These are phyloP conservation scores for Scaptomyza parva DNA, from an alignment of 2,888 invertebrate genomes.

Conservation along the genomic window DNA sequence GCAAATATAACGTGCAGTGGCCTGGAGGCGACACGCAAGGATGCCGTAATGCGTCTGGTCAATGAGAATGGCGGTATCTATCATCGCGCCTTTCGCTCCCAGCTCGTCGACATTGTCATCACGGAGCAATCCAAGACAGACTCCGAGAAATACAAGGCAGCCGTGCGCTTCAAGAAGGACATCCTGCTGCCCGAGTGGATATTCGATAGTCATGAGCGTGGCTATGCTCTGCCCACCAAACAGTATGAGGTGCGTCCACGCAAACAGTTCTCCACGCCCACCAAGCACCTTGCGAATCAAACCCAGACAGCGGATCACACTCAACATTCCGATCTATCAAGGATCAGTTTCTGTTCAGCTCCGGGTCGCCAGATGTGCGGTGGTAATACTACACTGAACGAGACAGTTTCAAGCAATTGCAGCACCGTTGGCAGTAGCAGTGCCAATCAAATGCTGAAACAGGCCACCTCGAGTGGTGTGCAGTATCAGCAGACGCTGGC, in stretches of 20 bases:
- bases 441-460: constrained; percentile 59
- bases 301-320: constrained; percentile 64
- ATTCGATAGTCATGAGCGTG: constrained; percentile 89
- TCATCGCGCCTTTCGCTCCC: constrained; percentile 85
- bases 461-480: constrained; percentile 41
- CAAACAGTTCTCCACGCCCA: constrained; percentile 90
- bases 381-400: constrained; percentile 69
- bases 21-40: constrained; percentile 77
- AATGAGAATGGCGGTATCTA: constrained; percentile 90
- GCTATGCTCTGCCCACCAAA: constrained; percentile 88
- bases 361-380: constrained; percentile 62
- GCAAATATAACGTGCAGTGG: constrained; percentile 92
- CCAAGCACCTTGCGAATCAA: constrained; percentile 85
- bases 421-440: constrained; percentile 10
- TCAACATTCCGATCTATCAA: constrained; percentile 81
- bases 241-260: constrained; percentile 87
- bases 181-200: constrained; percentile 93
- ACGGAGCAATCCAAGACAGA: constrained; percentile 81
- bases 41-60: constrained; percentile 88
- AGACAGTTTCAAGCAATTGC: constrained; percentile 54
- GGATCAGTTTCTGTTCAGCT: constrained; percentile 72
- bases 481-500: constrained; percentile 62
- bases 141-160: constrained; percentile 83
- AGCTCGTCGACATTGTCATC: constrained; percentile 83
- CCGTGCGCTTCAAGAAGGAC: constrained; percentile 83